Conservation (phyloP, 2,888 invertebrate species). For the Petrolisthes cinctipes region DNA sequence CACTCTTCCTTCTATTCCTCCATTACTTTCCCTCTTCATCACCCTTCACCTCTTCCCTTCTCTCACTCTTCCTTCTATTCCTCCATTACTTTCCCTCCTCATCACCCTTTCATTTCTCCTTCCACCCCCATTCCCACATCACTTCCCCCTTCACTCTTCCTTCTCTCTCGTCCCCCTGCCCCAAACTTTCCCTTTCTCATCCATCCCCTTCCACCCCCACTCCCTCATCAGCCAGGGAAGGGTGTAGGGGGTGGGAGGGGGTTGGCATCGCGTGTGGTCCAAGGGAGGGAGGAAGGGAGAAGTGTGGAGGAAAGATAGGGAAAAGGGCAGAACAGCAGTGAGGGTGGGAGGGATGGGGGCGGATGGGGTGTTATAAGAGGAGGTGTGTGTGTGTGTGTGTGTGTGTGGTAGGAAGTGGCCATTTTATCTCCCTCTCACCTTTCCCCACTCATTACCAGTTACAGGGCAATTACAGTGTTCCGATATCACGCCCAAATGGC, state of each 20-base stretch:
- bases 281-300: not conserved
- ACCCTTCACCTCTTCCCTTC: not conserved
- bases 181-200: not conserved
- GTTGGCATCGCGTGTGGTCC: not conserved
- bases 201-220: not conserved
- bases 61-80: not conserved
- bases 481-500: too few relatives aligned
- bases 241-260: not conserved
- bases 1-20: not conserved
- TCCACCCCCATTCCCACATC: not conserved
- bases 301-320: not conserved
- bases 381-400: not conserved
- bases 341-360: not conserved
- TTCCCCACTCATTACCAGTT: too few relatives aligned
- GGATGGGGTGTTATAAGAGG: not conserved
- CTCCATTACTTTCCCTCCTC: not conserved
- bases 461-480: too few relatives aligned
- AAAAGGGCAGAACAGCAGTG: not conserved
- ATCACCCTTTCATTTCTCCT: not conserved
- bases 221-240: not conserved
- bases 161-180: not conserved
- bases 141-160: not conserved
- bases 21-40: not conserved
- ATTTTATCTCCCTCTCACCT: too few relatives aligned
- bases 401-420: not conserved